Evolutionary conservation across 2,797 vertebrate species (phyloP).

Genomic region (Psittacula derbiana): DNA sequence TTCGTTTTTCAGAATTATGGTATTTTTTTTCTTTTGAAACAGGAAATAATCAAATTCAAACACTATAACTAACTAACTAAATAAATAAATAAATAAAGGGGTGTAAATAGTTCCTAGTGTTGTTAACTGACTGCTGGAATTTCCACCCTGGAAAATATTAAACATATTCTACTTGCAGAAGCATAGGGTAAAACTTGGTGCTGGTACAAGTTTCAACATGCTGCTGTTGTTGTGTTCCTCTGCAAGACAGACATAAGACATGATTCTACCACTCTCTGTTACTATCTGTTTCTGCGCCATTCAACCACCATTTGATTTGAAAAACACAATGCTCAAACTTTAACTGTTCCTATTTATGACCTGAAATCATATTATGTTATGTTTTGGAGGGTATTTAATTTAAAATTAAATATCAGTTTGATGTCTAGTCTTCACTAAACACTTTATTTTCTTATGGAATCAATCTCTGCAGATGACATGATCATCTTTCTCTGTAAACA

Average conservation of each 20-base stretch:
- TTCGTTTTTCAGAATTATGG: rapidly evolving
- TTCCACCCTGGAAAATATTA: background rate
- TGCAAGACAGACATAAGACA: background rate
- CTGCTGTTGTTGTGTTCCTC: background rate
- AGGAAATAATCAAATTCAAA: background rate
- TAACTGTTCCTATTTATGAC: background rate
- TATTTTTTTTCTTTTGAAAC: background rate
- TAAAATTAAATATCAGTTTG: background rate
- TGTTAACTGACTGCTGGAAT: background rate
- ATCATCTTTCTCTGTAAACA: background rate
- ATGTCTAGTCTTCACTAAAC: background rate
- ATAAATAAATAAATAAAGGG: too few relatives aligned
- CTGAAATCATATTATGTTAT: rapidly evolving
- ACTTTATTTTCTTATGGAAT: background rate
- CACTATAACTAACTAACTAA: background rate
- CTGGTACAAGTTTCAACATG: background rate
- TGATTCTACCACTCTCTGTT: rapidly evolving
- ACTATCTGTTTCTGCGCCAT: background rate
- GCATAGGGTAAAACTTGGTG: background rate
- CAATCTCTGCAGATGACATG: background rate
- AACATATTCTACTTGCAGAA: background rate
- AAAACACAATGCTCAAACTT: background rate
- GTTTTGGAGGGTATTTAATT: background rate
- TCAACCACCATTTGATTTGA: rapidly evolving
- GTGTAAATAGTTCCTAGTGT: rapidly evolving